Base-by-base conservation (phyloP, 2,888 invertebrate genomes). In the Xanthia icteritia region DNA sequence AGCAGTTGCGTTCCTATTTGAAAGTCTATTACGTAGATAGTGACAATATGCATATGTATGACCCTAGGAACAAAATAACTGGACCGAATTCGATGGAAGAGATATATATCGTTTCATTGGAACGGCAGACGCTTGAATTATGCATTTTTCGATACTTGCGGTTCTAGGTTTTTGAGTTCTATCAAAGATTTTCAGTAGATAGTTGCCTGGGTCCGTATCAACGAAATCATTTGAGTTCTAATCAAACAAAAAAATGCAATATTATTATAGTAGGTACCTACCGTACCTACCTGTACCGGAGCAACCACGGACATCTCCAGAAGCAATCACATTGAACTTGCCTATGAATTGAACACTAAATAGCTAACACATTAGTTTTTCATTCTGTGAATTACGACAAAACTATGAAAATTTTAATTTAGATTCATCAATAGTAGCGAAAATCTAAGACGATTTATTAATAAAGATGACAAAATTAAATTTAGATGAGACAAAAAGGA, bases 41-140 rank as follows among this genome's bases (percentile, higher is more conserved):
- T 23, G 68, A 48, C n/a, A 48, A 15, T n/a, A 83, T 79, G 84
- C 84, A 67, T 84, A 79, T 84, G 39, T 58, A 84, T 84, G 80
- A 61, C 36, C 45, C 64, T 42, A 36, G 13, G n/a, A 64, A 45
- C 65, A 45, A 69, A 84, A 72, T 81, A 72, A 72, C 84, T 83
- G 80, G 51, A 84, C 67, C 80, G 83, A 27, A 80, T 81, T 68
- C 58, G 42, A 51, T 36, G 48, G 70, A 48, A 61, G 48, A 65
- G 45, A 77, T 83, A 54, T 79, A 23, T 70, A 61, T 20, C 60
- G 51, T 65, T 79, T 82, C 27, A 60, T 76, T 76, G 51, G 51
- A 48, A 67, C 51, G 27, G 51, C 66, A 1, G 45, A 56, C 48
- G 48, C 45, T 65, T 67, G 77, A 36, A 77, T 83, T 83, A 76